Evolutionary conservation across 2,888 invertebrate species (phyloP), one percentile per base, ranked within the genome.

Genomic region (Ametastegia equiseti): DNA sequence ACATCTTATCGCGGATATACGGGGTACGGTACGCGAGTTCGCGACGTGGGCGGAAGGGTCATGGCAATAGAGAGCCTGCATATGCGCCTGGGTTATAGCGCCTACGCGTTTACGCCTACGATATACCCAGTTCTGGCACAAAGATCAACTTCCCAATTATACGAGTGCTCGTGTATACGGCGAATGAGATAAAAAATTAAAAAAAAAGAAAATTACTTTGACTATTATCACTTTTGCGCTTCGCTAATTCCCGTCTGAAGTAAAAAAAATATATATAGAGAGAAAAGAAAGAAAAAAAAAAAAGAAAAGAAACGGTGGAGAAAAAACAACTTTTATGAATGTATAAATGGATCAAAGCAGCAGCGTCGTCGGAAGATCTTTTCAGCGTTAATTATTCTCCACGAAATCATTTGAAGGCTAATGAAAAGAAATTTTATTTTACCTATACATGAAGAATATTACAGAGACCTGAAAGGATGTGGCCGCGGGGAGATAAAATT

Each of bases 81-180:
- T 23, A 36, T 71, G 71, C 47, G n/a, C 47, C 27, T 30, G 47
- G 71, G 42, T 47, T 30, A 47, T n/a, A n/a, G 13, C 42, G 42
- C 42, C 42, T 42, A 42, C 42, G 42, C 42, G 5, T 5, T 9
- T 42, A 3, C 65, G 65, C 71, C 71, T 36, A 71, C 71, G 45
- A n/a, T 30, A 67, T 9, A 71, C 69, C 39, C 69, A 67, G 36
- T n/a, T n/a, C n/a, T 47, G 42, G 71, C 47, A 30, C 71, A 71
- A 47, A 71, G 71, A 71, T 71, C 71, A 71, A 45, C 71, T 71
- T 47, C 71, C 71, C 71, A 71, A 71, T 71, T 71, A 71, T 71
- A n/a, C n/a, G n/a, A n/a, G n/a, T n/a, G n/a, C n/a, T n/a, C n/a
- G n/a, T n/a, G n/a, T n/a, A 71, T 30, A 36, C 19, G 27, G 15